phyloP scores from a whole-genome alignment of 2,113 vertebrate species.

The Erinaceus europaeus region DNA sequence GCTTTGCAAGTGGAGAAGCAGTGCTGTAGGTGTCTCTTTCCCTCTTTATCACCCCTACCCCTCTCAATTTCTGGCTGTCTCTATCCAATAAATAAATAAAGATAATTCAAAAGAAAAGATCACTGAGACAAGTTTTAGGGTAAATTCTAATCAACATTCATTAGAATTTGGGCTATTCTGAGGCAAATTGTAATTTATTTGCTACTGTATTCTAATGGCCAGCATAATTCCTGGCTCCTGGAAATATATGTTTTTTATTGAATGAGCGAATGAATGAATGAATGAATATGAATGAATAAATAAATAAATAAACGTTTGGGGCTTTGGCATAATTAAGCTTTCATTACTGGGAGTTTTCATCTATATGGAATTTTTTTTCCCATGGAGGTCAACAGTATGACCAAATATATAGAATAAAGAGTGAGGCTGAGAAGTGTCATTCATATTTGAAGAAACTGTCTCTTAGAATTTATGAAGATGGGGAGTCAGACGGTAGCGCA shows the following conservation, averaged over 20 bases:
- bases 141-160: not conserved
- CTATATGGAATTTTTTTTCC: not conserved
- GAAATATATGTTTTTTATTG: not conserved
- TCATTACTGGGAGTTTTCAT: not conserved
- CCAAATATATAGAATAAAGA: not conserved
- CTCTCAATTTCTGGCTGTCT: not conserved
- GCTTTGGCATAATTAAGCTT: not conserved
- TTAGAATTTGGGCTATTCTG: not conserved
- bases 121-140: too few relatives aligned
- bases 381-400: not conserved
- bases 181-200: not conserved
- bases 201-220: not conserved
- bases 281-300: too few relatives aligned
- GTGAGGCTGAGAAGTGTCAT: not conserved
- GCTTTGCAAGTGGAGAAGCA: not conserved
- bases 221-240: not conserved
- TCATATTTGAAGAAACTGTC: conserved; percentile 16
- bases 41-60: not conserved
- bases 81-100: too few relatives aligned
- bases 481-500: too few relatives aligned
- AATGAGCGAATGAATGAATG: not conserved
- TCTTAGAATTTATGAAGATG: conserved; percentile 44
- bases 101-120: too few relatives aligned
- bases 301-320: not conserved
- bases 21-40: not conserved